Conservation (phyloP, 2,888 invertebrate species). For the Caenorhabditis virilis region DNA sequence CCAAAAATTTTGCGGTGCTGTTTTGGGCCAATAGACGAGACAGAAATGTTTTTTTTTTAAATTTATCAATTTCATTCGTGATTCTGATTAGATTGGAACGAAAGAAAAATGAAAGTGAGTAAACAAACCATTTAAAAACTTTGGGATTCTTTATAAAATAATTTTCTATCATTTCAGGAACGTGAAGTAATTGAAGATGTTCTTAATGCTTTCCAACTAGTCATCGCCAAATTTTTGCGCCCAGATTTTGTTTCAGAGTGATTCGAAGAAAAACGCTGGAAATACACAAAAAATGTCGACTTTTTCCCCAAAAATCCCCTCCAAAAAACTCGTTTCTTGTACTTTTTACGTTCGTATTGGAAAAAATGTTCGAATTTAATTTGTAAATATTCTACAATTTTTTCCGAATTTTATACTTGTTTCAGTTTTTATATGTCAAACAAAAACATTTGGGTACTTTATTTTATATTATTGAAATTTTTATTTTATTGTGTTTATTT, state of each 20-base stretch:
- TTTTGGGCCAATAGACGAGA: no score
- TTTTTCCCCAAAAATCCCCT: not conserved
- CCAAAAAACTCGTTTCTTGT: no score
- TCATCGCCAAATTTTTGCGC: constrained; percentile 49
- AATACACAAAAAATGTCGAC: not conserved
- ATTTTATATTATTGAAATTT: no score
- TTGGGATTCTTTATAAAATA: not conserved
- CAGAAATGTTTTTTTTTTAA: not conserved
- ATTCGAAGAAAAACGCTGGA: not conserved
- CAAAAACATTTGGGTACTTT: not conserved
- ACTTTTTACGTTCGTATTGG: no score
- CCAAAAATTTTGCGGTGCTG: not conserved
- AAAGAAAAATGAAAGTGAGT: no score
- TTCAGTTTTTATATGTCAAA: not conserved
- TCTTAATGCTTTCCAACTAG: constrained; percentile 35
- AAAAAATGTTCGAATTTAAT: no score
- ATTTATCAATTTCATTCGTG: no score
- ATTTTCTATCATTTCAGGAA: constrained; percentile 20
- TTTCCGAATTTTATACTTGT: no score
- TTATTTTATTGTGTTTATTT: no score
- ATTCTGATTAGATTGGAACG: no score
- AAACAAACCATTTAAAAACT: no score
- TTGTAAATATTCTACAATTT: no score
- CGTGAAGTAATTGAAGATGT: constrained; percentile 34
- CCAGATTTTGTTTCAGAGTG: constrained; percentile 42